Evolutionary conservation across 2,888 invertebrate genomes (phyloP), one percentile per base, ranked within the genome.

Genomic region (Psylliodes chrysocephalus): DNA sequence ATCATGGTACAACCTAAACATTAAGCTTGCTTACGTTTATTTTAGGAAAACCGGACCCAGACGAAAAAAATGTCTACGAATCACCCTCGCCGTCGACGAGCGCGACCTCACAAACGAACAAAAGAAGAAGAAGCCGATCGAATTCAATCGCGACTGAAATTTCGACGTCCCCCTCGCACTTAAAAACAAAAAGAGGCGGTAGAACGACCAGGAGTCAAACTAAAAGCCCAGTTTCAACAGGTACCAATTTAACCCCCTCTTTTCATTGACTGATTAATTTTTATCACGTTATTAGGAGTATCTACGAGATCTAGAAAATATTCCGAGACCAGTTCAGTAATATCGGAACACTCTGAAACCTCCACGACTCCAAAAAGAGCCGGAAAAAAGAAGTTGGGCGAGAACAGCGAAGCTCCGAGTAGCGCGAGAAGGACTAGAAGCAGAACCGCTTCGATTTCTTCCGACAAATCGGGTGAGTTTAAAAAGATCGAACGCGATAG

Each of bases 21-120:
- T n/a, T n/a, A n/a, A n/a, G n/a, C n/a, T n/a, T n/a, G n/a, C n/a
- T n/a, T n/a, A n/a, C n/a, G n/a, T 2, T 55, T 55, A 12, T 66
- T 63, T 15, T 56, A 79, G 80, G 80, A 38, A 63, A 73, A 44
- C 74, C 77, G 1, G 80, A 81, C 70, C 73, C 76, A 2, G 79
- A 79, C 22, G 80, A 80, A 68, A 63, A 70, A n/a, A 70, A 70
- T 55, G 64, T 73, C 7, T 70, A 75, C 51, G 74, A 77, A 15
- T 67, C 67, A 8, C 75, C 75, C 5, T 77, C 77, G 5, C 68
- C 77, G 5, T 70, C 72, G 19, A 64, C 67, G 15, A 71, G 69
- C 22, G 66, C 68, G 4, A 38, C 67, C 17, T 22, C 64, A 5
- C 60, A 12, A 22, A 69, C 53, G 47, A 22, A 22, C 22, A 66